phyloP scores from a whole-genome alignment of 2,113 vertebrate genomes.

The Pluvialis apricaria region DNA sequence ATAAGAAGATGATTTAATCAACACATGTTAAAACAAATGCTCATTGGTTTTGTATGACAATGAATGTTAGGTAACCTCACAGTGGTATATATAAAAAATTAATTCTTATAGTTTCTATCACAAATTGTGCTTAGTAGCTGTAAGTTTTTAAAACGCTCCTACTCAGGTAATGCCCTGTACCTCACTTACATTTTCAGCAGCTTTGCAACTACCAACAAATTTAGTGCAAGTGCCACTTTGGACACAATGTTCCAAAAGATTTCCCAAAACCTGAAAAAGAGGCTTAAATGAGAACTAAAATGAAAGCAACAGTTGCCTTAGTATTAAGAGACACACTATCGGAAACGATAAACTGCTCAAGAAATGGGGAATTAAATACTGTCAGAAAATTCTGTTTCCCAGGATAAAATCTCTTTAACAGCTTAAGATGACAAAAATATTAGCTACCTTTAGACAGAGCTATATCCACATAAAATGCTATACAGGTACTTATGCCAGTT shows the following conservation, averaged over 20 bases:
- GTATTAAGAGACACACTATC: background rate
- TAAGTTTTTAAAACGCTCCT: background rate
- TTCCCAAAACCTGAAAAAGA: background rate
- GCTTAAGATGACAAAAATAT: background rate
- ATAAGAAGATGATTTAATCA: background rate
- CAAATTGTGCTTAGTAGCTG: background rate
- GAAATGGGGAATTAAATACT: background rate
- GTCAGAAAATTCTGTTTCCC: background rate
- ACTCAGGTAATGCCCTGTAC: background rate
- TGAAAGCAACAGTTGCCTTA: background rate
- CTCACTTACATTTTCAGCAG: background rate
- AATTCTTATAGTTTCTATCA: background rate
- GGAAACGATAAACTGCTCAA: background rate
- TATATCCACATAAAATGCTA: background rate
- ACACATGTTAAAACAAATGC: background rate
- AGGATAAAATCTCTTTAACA: background rate
- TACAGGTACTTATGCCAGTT: background rate
- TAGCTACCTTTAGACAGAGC: background rate
- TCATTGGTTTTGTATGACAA: background rate
- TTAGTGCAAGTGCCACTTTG: background rate
- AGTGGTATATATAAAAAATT: background rate
- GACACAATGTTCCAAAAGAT: background rate
- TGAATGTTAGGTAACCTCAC: background rate
- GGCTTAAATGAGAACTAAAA: background rate
- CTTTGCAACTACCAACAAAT: background rate